Conservation (phyloP, 2,797 vertebrate genomes). For the Spheniscus humboldti region DNA sequence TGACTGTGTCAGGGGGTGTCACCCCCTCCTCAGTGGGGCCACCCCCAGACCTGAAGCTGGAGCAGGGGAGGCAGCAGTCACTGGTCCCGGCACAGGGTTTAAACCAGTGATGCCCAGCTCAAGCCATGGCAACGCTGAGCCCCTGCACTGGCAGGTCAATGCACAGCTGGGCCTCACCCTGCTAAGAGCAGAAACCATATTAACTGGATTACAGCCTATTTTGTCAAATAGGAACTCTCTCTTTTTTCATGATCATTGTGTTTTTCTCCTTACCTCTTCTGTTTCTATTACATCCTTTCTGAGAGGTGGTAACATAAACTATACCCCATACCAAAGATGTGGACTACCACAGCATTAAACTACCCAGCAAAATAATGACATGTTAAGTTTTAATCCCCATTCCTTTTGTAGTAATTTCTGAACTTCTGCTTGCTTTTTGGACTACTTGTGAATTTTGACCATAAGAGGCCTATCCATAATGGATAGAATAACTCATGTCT, state of each 20-base stretch:
- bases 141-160: accelerated
- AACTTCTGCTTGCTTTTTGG: not conserved
- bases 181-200: not conserved
- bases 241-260: not conserved
- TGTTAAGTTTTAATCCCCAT: not conserved
- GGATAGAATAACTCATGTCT: not conserved
- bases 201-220: not conserved
- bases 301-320: not conserved
- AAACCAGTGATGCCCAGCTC: not conserved
- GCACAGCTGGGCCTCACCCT: accelerated
- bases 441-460: not conserved
- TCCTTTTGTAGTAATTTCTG: not conserved
- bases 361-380: not conserved
- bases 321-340: not conserved
- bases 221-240: not conserved
- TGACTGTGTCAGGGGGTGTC: accelerated
- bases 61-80: not conserved
- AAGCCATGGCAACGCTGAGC: not conserved
- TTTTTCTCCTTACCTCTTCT: not conserved
- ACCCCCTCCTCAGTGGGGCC: accelerated
- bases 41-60: not conserved
- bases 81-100: accelerated
- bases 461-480: not conserved
- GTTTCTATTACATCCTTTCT: not conserved
- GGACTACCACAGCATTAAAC: not conserved